Evolutionary conservation across 2,888 invertebrate genomes (phyloP), one percentile per base, ranked within the genome.

Genomic region (Parascotia fuliginaria): DNA sequence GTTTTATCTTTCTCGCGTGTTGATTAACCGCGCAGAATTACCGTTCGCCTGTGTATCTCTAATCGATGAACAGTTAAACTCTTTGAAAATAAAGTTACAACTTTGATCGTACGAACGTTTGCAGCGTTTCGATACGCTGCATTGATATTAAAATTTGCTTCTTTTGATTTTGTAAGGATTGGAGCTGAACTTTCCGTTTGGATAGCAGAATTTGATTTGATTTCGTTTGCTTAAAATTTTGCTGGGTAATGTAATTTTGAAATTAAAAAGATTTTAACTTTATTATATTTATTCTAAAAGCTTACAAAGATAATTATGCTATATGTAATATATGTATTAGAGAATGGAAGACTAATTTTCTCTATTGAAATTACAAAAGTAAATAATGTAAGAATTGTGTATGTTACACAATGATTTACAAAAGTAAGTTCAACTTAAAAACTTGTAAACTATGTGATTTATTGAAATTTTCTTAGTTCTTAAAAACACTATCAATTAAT

Each of bases 1-100:
- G 79, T 82, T 83, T 85, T 83, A 87, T 86, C 85, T 80, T 70
- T 66, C 65, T 53, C 63, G 74, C 72, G 74, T 79, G 77, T 75
- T 81, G 84, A 82, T 83, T 83, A 85, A 76, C 73, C 70, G 66
- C 73, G 75, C 67, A 75, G 74, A 75, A 83, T 77, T 80, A 83
- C 75, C 75, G 60, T 68, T 75, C 63, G 69, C 65, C 72, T 73
- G 72, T 72, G 75, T 77, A 75, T 81, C 75, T 75, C 77, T 79
- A 82, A 83, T 84, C 82, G 80, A 83, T 83, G 76, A 70, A 62
- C 61, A 60, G 59, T 76, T 69, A 72, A 74, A 77, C 71, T 80
- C 77, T 79, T 77, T 74, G 76, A 71, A 75, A 75, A 79, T 80
- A 76, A 55, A 48, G 45, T 56, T 59, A 49, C 33, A 43, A 42